Conservation (phyloP, 2,797 vertebrate genomes). For the Pampus argenteus region DNA sequence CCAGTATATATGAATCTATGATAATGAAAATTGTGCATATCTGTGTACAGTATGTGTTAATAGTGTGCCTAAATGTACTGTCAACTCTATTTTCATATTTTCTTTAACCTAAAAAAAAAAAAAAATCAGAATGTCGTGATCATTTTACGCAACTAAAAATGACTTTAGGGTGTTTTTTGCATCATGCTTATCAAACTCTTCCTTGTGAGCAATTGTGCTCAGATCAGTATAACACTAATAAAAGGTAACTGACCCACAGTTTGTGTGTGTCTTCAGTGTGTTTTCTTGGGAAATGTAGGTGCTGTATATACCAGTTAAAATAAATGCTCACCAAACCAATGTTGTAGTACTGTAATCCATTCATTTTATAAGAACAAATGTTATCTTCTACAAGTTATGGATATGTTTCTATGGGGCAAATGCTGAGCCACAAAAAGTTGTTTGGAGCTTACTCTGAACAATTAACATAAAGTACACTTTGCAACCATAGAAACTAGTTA, state of each 20-base stretch:
- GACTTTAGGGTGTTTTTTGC: slow-evolving; percentile 82
- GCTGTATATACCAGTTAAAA: not conserved
- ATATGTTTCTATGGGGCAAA: not conserved
- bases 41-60: slow-evolving; percentile 95
- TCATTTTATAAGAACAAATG: no score
- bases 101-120: slow-evolving; percentile 86
- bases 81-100: slow-evolving; percentile 92
- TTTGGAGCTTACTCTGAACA: no score
- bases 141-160: slow-evolving; percentile 89
- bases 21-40: slow-evolving; percentile 84
- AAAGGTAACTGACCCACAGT: slow-evolving; percentile 82
- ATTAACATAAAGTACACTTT: no score
- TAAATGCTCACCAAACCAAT: no score
- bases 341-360: no score
- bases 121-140: slow-evolving; percentile 88
- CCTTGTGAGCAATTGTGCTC: slow-evolving; percentile 90
- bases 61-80: slow-evolving; percentile 97
- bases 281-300: not conserved
- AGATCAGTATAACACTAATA: slow-evolving; percentile 96
- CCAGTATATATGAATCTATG: slow-evolving; percentile 83
- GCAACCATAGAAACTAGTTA: no score
- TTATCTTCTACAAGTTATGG: not conserved
- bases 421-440: no score
- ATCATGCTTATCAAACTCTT: slow-evolving; percentile 91
- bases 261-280: slow-evolving; percentile 31